Conservation (phyloP, 2,797 vertebrate species). For the Sebastes elongatus region DNA sequence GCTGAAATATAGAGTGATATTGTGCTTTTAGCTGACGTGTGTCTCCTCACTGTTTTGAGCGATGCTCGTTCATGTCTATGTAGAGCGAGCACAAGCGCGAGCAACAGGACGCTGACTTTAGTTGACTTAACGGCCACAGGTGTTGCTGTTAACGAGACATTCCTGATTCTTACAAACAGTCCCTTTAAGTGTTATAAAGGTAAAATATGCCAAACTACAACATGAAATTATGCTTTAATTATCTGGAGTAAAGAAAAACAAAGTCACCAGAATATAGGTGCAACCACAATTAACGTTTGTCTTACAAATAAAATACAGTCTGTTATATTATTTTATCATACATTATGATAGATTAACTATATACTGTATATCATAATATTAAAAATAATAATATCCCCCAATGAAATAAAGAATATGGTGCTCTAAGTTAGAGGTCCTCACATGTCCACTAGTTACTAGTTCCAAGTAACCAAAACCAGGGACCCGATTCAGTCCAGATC, state of each 20-base stretch:
- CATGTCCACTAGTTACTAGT: not conserved
- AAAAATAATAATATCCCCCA: no score
- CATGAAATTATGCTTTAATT: not conserved
- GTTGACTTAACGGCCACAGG: no score
- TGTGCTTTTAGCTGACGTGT: no score
- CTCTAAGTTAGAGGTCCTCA: not conserved
- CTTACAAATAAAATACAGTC: not conserved
- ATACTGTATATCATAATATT: no score
- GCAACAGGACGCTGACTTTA: no score
- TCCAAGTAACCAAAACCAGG: not conserved
- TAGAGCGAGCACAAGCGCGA: no score
- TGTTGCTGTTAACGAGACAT: no score
- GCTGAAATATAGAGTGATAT: no score
- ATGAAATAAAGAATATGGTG: not conserved
- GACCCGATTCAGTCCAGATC: not conserved
- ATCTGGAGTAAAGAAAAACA: not conserved
- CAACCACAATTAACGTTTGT: not conserved
- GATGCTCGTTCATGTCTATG: no score
- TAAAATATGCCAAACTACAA: not conserved
- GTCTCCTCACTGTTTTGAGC: no score
- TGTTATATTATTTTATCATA: not conserved
- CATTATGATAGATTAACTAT: not conserved
- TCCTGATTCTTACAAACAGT: no score
- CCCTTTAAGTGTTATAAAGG: not conserved
- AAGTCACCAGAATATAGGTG: not conserved